Base-by-base conservation (phyloP, 2,888 invertebrate species). In the Chironomus tentans region DNA sequence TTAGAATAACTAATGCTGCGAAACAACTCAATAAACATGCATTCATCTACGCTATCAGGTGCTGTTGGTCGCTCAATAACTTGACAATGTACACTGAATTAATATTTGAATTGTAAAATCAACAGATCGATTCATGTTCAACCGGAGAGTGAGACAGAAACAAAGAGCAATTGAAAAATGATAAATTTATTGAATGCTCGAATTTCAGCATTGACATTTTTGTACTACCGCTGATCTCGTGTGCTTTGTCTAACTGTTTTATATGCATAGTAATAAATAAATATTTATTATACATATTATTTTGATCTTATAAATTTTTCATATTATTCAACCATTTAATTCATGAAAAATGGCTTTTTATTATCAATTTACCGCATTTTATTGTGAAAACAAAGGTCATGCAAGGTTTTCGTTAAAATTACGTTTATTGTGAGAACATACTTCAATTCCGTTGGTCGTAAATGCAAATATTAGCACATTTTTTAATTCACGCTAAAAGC, bases 1-100 rank as follows among this genome's bases (percentile, higher is more conserved):
- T n/a, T 65, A 38, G 73, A 73, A 73, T 73, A n/a, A 72, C 62
- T 73, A 47, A 73, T 47, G 10, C 24, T 3, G 38, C 13, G 18
- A 2, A 68, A 15, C 21, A 3, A 62, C 62, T 38, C 10, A 38
- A 38, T 2, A 10, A 10, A 10, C 4, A 38, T 38, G 38, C 38
- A 38, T 38, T 38, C 2, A 38, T 38, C 10, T 38, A 38, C 38
- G 38, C 38, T 38, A 38, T 38, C 38, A 38, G 38, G 38, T 38
- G 38, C 38, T 38, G 3, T 13, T 15, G 13, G 50, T 15, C 15
- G 50, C 50, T 50, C n/a, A n/a, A 13, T 50, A 50, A 3, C n/a
- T 50, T 4, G 28, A 38, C 12, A 69, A 18, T 18, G 15, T 15
- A 38, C 38, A 38, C 10, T 38, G 7, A 38, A 38, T 13, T 68